Conservation (phyloP, 2,797 vertebrate species). For the Pseudochirops corinnae region DNA sequence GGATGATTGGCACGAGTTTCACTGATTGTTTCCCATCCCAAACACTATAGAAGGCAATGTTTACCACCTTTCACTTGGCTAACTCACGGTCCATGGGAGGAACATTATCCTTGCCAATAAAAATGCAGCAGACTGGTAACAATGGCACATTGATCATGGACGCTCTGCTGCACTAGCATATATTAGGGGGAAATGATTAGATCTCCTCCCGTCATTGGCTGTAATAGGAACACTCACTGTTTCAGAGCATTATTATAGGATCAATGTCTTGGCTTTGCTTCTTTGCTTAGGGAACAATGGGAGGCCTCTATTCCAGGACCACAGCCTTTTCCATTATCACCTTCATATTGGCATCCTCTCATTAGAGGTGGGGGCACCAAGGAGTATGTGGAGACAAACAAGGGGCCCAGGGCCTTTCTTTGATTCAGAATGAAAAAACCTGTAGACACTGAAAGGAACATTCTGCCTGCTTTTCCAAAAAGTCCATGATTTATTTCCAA, state of each 20-base stretch:
- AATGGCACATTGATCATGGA: slow-evolving; percentile 72
- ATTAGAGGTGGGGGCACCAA: slow-evolving; percentile 43
- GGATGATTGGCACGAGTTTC: slow-evolving; percentile 30
- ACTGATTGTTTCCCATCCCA: background rate
- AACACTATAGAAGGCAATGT: background rate
- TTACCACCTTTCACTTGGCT: slow-evolving; percentile 20
- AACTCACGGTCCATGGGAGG: slow-evolving; percentile 65
- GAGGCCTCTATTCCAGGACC: slow-evolving; percentile 74
- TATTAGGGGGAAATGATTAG: slow-evolving; percentile 77
- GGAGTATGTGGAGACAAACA: background rate
- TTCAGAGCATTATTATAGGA: slow-evolving; percentile 82
- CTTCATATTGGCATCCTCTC: slow-evolving; percentile 68
- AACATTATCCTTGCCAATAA: slow-evolving; percentile 67
- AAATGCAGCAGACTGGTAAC: slow-evolving; percentile 69
- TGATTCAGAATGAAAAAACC: slow-evolving; percentile 8
- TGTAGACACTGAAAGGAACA: background rate
- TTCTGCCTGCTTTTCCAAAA: slow-evolving; percentile 19
- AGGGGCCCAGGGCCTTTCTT: background rate
- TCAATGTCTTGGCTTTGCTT: slow-evolving; percentile 81
- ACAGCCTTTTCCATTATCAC: slow-evolving; percentile 60
- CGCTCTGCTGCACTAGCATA: slow-evolving; percentile 67
- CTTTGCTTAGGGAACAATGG: slow-evolving; percentile 66
- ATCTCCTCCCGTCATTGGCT: slow-evolving; percentile 72
- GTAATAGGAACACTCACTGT: slow-evolving; percentile 76
- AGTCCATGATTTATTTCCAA: slow-evolving; percentile 10